Evolutionary conservation across 1,140 invertebrate genomes (phyloP), one percentile per base, ranked within the genome.

Genomic region (Pachyrhynchus sulphureomaculatus): DNA sequence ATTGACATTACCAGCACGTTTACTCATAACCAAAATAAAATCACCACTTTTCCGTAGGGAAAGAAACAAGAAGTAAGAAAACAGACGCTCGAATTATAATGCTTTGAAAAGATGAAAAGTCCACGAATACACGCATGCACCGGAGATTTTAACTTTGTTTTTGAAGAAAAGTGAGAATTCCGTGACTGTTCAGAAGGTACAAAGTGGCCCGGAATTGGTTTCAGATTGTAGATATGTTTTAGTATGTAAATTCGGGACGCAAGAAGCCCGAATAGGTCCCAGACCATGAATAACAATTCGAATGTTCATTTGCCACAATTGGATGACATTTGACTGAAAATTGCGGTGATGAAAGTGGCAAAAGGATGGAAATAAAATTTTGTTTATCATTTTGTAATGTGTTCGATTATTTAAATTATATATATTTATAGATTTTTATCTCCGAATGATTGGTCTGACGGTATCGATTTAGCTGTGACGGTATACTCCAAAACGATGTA

Each of bases 241-340:
- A 70, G 72, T 74, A 74, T 74, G 72, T 69, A 72, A 74, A 74
- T 74, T 68, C 62, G 52, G 60, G 58, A 66, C 69, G 69, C 71
- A 72, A 72, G 68, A 67, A 72, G 70, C 55, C 65, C 52, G 65
- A 72, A 18, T 70, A 70, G 56, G 72, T 73, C 72, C 72, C 72
- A 73, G 55, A 64, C 72, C 72, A 73, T 73, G 72, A 73, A 73
- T 73, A 73, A 32, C 70, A 73, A 73, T 68, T 65, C 61, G 64
- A 65, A 53, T 65, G 54, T 63, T 62, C 60, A 59, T 60, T 55
- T 61, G 33, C 47, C 48, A 48, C 24, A 59, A 53, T 56, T 58
- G 37, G 13, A 45, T 62, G 61, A 68, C 62, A 64, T 64, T 71
- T 66, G 66, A 71, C 59, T 70, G 64, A 52, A 63, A 62, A 65